phyloP scores from a whole-genome alignment of 2,797 vertebrate genomes.

The Myripristis murdjan region DNA sequence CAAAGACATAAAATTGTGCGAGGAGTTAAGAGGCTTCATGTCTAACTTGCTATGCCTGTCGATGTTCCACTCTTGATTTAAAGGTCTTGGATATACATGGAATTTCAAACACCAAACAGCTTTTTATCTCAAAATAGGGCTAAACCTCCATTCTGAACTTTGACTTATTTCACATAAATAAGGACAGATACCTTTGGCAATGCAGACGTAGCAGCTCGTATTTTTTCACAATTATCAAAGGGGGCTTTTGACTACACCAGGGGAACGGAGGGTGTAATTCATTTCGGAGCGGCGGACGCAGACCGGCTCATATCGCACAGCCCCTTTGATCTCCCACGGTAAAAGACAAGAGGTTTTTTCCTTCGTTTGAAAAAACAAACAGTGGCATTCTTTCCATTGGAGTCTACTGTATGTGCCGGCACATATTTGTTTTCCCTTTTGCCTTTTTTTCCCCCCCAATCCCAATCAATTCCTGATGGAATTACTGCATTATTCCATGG shows the following conservation, averaged over 20 bases:
- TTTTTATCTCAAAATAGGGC: constrained; percentile 75
- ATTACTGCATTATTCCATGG: constrained; percentile 85
- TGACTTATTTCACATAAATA: constrained; percentile 75
- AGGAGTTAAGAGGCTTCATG: constrained; percentile 85
- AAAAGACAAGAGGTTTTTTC: constrained; percentile 61
- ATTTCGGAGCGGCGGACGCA: constrained; percentile 52
- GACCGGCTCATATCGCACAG: constrained; percentile 71
- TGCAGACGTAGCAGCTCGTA: constrained; percentile 61
- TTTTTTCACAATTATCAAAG: constrained; percentile 69
- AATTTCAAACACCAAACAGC: constrained; percentile 78
- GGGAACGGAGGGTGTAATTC: constrained; percentile 49
- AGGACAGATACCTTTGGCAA: constrained; percentile 73
- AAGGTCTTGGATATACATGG: constrained; percentile 85
- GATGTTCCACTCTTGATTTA: constrained; percentile 77
- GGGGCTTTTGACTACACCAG: constrained; percentile 46
- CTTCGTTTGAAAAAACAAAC: constrained; percentile 79
- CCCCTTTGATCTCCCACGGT: constrained; percentile 72
- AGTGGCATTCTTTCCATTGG: constrained; percentile 82
- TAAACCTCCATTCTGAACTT: constrained; percentile 76
- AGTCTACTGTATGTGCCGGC: constrained; percentile 75
- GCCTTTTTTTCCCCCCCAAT: constrained; percentile 45
- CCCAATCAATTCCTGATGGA: constrained; percentile 85
- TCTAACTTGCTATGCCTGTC: constrained; percentile 87
- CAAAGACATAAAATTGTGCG: constrained; percentile 64
- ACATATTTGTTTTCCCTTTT: constrained; percentile 75